Evolutionary conservation across 2,888 invertebrate genomes (phyloP).

Genomic region (Synanthedon formicaeformis): DNA sequence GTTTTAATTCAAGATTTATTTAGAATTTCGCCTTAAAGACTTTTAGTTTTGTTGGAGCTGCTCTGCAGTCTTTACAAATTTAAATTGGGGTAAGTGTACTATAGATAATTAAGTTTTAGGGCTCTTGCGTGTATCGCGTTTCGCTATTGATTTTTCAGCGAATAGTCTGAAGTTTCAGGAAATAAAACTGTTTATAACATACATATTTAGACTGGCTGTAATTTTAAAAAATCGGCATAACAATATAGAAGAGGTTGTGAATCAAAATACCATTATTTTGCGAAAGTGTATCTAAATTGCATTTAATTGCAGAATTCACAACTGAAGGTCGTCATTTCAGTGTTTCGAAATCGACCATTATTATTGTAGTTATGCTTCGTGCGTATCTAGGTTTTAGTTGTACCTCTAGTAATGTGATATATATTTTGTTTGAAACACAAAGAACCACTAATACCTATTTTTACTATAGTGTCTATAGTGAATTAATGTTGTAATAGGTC

Average conservation of each 20-base stretch:
- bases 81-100: no score
- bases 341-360: conserved; percentile 32
- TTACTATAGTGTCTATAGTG: no score
- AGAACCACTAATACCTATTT: no score
- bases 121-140: not conserved
- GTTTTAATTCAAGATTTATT: no score
- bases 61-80: no score
- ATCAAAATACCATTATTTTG: no score
- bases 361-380: conserved; percentile 20
- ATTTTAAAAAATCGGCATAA: no score
- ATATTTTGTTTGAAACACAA: not conserved
- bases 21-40: no score
- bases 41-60: no score
- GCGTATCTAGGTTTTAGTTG: conserved; percentile 23
- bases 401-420: not conserved
- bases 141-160: conserved; percentile 32
- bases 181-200: not conserved
- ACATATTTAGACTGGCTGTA: not conserved
- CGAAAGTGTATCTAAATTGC: conserved; percentile 1
- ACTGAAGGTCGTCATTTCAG: conserved; percentile 26
- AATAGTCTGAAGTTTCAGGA: not conserved
- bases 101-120: no score
- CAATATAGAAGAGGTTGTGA: no score
- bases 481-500: no score
- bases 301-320: conserved; percentile 11